Evolutionary conservation across 2,888 invertebrate genomes (phyloP), one percentile per base, ranked within the genome.

Genomic region (Cheilosia pagana): DNA sequence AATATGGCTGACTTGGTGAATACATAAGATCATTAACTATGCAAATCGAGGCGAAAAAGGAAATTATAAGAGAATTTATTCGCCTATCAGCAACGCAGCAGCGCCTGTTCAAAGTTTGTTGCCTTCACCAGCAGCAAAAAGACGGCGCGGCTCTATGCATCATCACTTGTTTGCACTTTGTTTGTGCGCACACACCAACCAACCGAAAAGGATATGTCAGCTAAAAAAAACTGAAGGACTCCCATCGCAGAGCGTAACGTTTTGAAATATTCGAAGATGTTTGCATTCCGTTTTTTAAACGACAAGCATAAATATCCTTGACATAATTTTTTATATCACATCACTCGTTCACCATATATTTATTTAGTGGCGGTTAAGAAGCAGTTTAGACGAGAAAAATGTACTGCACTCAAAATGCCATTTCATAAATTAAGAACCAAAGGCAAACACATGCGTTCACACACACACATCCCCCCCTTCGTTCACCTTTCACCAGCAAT

Each of bases 41-140:
- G 75, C 81, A 79, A 85, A 75, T 81, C 81, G 60, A 76, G 75
- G 75, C 65, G 25, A 85, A 67, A 50, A 67, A 67, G 71, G 55
- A 76, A 85, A 79, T 81, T 81, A 75, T 83, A 53, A 75, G 81
- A 75, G 76, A 75, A 62, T 85, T 60, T 81, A 75, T 81, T 85
- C 85, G 75, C 71, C 60, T 85, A 59, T 85, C 74, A 53, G 43
- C 78, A 52, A 57, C 55, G 7, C 50, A 12, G 43, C 48, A 28
- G 23, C n/a, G 28, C 43, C 45, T 63, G 48, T 55, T 71, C 43
- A 77, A 77, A 77, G 72, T 77, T 60, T 77, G 71, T 62, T 74
- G 67, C 62, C 78, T 55, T 50, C 55, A 21, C 8, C 48, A 57
- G 25, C 48, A 57, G 25, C 55, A 67, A 50, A 16, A 43, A 16